Percentiles rank a stretch among this genome's conserved stretches.
Evolutionary conservation across 2,113 vertebrate genomes (phyloP).

Genomic region (Brachyistius frenatus): DNA sequence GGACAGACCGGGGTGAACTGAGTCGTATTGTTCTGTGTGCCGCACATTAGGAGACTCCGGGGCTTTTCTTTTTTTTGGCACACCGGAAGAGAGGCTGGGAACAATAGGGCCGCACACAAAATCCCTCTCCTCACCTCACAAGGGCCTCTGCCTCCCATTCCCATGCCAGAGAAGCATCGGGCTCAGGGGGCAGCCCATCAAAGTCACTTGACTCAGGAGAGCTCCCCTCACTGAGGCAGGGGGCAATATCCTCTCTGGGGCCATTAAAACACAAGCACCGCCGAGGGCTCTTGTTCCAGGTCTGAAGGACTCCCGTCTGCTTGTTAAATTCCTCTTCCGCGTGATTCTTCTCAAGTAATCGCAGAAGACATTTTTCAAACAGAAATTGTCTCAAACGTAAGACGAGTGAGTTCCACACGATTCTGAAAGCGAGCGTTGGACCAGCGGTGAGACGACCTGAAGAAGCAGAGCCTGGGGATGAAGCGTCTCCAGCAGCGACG

Average conservation of each 20-base stretch:
- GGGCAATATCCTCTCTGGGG: slow-evolving; percentile 67
- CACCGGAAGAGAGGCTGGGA: slow-evolving; percentile 68
- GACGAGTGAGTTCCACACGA: not conserved
- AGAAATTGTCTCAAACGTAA: slow-evolving; percentile 11
- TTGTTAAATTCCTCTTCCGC: slow-evolving; percentile 60
- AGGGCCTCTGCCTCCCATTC: slow-evolving; percentile 69
- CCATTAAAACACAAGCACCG: slow-evolving; percentile 75
- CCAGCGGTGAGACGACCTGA: not conserved
- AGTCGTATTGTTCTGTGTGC: slow-evolving; percentile 58
- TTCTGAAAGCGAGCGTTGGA: not conserved
- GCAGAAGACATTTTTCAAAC: slow-evolving; percentile 39
- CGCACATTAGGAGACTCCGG: slow-evolving; percentile 55
- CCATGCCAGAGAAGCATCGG: slow-evolving; percentile 63
- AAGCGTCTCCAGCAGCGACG: too few relatives aligned
- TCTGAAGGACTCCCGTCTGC: slow-evolving; percentile 54
- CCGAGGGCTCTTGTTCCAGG: slow-evolving; percentile 59
- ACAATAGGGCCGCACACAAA: slow-evolving; percentile 68
- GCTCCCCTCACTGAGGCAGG: slow-evolving; percentile 64
- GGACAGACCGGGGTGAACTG: slow-evolving; percentile 16
- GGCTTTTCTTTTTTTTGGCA: slow-evolving; percentile 51
- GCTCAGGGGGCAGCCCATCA: slow-evolving; percentile 72
- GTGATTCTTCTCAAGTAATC: slow-evolving; percentile 60
- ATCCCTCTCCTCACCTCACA: slow-evolving; percentile 63
- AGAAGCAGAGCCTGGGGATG: too few relatives aligned
- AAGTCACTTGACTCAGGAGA: slow-evolving; percentile 81